Evolutionary conservation across 1,140 invertebrate species (phyloP).

Genomic region (Nebria ingens): DNA sequence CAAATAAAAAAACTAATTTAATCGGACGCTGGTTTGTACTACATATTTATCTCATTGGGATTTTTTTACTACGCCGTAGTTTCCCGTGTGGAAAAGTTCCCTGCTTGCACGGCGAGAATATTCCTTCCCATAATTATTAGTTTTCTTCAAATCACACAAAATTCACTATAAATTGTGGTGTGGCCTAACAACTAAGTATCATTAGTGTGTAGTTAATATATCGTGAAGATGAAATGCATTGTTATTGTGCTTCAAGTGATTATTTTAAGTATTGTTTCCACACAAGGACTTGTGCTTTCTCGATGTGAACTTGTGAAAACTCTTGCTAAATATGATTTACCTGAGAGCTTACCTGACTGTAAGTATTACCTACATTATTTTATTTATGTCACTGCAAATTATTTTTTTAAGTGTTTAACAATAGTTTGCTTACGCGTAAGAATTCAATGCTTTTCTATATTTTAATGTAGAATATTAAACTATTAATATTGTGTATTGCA

Average conservation of each 20-base stretch:
- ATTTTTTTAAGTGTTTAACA: neutral
- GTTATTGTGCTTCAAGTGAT: neutral
- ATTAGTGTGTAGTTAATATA: slow-evolving; percentile 8
- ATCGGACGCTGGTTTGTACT: too few species aligned
- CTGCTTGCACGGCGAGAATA: neutral
- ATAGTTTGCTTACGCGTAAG: neutral
- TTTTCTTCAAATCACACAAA: neutral
- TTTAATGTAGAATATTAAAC: neutral
- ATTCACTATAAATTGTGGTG: neutral
- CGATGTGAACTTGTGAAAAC: neutral
- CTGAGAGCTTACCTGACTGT: neutral
- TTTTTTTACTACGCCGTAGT: neutral
- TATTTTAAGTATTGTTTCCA: neutral
- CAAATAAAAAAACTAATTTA: too few species aligned
- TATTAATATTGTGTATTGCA: too few species aligned
- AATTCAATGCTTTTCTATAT: neutral
- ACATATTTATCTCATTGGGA: too few species aligned
- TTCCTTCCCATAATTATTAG: neutral
- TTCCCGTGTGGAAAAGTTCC: neutral
- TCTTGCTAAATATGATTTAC: neutral
- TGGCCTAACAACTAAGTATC: neutral
- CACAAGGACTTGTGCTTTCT: slow-evolving; percentile 10
- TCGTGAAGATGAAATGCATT: neutral
- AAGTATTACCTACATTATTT: neutral
- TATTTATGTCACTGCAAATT: neutral